Base-by-base conservation (phyloP, 2,113 vertebrate species). In the Pygathrix nemaeus region DNA sequence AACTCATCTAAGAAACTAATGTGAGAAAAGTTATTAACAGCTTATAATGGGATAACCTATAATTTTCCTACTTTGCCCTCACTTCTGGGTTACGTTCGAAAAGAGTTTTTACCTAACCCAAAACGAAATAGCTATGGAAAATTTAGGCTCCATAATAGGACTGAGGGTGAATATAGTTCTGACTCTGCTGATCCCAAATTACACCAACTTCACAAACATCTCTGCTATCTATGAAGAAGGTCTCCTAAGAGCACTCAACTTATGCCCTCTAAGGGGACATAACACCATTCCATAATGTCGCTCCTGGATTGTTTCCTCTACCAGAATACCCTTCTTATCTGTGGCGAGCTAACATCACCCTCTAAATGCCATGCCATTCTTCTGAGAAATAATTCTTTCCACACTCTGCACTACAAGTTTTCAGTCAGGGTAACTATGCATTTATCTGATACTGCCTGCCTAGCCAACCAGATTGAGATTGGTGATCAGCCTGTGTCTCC, bases 401-500 rank as follows among this genome's bases (percentile, higher is more conserved):
- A 11, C 11, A 35, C 30, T 52, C 14, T 18, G 20, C 12, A 48
- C 30, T 11, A 4, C 6, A 55, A 3, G 9, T 6, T 80, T 75
- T 78, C 50, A 9, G 0, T 30, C 3, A 8, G 35, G 48, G 8
- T 6, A n/a, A 17, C 4, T 8, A 3, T 4, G 8, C 32, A 35
- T n/a, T 73, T 50, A 59, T 10, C 6, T 27, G 35, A 43, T 43
- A 45, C n/a, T 35, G n/a, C 11, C 75, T 50, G 32, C 43, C 68
- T 45, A 52, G 13, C 11, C 55, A 61, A 32, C 43, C 35, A 82
- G 6, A 61, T 0, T 14, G 30, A 14, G 38, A 80, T 45, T 1
- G 0, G 8, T 3, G 38, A 68, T 38, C 66, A 70, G 23, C 35
- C 3, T 6, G 4, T 0, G 0, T 32, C 23, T 4, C 45, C 81